These are phyloP conservation scores for Sinopyrophorus schimmeli DNA, from an alignment of 2,888 invertebrate species.

Conservation along the genomic window DNA sequence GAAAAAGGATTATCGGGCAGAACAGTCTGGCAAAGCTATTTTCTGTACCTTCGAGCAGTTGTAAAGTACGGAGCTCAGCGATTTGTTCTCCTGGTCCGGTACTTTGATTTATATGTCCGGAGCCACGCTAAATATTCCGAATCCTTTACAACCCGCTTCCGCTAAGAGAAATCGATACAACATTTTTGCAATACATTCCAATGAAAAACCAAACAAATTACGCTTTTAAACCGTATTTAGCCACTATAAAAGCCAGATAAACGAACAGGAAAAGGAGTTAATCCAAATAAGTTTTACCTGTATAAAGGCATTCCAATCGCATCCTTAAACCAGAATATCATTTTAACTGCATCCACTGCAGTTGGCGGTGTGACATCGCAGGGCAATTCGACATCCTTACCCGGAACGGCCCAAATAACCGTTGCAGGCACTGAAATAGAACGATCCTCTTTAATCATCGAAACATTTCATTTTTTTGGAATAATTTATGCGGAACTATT, in stretches of 20 bases:
- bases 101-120: constrained; percentile 52
- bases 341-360: constrained; percentile 71
- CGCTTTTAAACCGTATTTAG: constrained; percentile 9
- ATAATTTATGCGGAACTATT: too few species aligned
- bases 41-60: constrained; percentile 39
- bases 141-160: constrained; percentile 46
- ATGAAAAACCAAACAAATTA: constrained; percentile 13
- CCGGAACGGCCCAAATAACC: constrained; percentile 75
- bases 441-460: too few species aligned
- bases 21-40: constrained; percentile 26
- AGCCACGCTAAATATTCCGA: constrained; percentile 51
- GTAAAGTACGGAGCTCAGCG: constrained; percentile 50
- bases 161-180: constrained; percentile 42
- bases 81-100: constrained; percentile 47
- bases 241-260: constrained; percentile 3
- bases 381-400: constrained; percentile 76
- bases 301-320: constrained; percentile 82
- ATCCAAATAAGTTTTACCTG: constrained; percentile 65
- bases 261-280: neutral
- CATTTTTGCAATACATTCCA: constrained; percentile 34
- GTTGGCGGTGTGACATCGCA: constrained; percentile 80
- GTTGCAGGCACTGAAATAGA: constrained; percentile 65
- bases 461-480: too few species aligned
- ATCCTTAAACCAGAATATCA: constrained; percentile 92
- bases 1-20: constrained; percentile 33